Evolutionary conservation across 2,797 vertebrate genomes (phyloP), one percentile per base, ranked within the genome.

Genomic region (Epinephelus coioides): DNA sequence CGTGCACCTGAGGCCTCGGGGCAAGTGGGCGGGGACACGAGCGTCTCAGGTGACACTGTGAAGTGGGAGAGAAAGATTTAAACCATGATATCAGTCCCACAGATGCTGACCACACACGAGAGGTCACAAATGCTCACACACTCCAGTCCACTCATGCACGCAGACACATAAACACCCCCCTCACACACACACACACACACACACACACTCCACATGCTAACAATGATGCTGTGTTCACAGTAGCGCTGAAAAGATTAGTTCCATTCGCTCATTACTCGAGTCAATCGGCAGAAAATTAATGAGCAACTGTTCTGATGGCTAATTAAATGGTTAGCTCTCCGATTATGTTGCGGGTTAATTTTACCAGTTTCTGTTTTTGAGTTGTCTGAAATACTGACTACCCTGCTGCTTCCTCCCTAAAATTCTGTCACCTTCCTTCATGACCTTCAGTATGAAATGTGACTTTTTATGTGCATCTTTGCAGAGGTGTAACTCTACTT

Each of bases 1-100:
- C 55, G 50, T 64, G 56, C 83, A 93, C 85, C 88, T 85, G 90
- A 89, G 62, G 79, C 88, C 89, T 79, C 23, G 0, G 87, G 89
- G 87, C 55, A 9, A 76, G 80, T 56, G 80, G 89, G 86, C 44
- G 27, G 82, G 10, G 62, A 40, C 64, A 13, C 30, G 69, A 57
- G 62, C 61, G 7, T 79, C 86, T 92, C 88, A 85, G 88, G 88
- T 94, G 86, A 84, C 89, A 1, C 53, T 27, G 70, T 15, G n/a
- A 77, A 85, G 78, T 81, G 84, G 55, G 19, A 64, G 78, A 83
- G 77, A 66, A 55, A 87, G 86, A 91, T 89, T 68, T 21, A 8
- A 67, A 34, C 23, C 21, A 25, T 76, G 87, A 91, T 79, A 79
- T 13, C 9, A 46, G 73, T 61, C 70, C 73, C 56, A 59, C 44